Percentiles rank a stretch among this genome's conserved stretches.
Conservation (phyloP, 2,888 invertebrate species). For the Dione vanillae region DNA sequence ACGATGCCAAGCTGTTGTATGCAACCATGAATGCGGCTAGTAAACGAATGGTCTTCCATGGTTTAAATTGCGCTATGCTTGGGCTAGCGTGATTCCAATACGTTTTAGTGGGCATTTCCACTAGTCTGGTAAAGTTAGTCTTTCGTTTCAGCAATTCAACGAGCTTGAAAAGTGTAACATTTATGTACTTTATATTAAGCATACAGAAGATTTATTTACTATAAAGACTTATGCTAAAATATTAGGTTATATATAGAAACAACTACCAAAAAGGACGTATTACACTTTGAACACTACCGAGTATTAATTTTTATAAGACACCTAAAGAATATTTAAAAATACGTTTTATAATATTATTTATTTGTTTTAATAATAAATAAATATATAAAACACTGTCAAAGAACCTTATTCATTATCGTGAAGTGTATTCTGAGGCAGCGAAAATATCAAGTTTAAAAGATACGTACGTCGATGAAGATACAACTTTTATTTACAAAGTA, state of each 20-base stretch:
- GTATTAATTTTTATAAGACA: too few relatives aligned
- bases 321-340: too few relatives aligned
- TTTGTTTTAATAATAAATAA: too few relatives aligned
- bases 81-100: slow-evolving; percentile 28
- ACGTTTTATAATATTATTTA: too few relatives aligned
- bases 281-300: too few relatives aligned
- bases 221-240: too few relatives aligned
- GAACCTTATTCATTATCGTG: neutral
- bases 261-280: too few relatives aligned
- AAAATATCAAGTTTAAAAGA: neutral
- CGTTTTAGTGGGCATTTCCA: slow-evolving; percentile 25
- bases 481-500: neutral
- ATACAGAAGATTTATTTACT: neutral
- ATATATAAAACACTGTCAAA: neutral
- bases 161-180: neutral
- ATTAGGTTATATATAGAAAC: too few relatives aligned
- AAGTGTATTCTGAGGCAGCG: neutral
- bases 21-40: slow-evolving; percentile 21
- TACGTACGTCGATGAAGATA: neutral
- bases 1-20: slow-evolving; percentile 27
- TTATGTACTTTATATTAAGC: neutral
- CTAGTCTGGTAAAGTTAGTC: slow-evolving; percentile 14
- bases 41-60: slow-evolving; percentile 29
- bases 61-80: slow-evolving; percentile 37
- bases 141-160: neutral